Evolutionary conservation across 1,140 invertebrate genomes (phyloP).

Genomic region (Diachasmimorpha longicaudata): DNA sequence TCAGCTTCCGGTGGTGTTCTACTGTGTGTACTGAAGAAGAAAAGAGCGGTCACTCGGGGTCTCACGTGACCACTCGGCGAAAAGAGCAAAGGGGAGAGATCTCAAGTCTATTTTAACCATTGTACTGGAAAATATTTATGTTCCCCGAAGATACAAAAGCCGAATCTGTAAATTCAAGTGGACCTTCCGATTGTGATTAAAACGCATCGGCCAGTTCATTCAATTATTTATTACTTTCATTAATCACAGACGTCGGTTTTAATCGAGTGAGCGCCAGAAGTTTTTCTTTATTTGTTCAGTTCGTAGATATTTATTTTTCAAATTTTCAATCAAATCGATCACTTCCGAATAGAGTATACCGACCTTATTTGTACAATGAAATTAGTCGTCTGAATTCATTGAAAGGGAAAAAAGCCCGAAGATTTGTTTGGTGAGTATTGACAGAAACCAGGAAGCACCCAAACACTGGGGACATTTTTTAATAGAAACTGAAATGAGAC

Average conservation of each 20-base stretch:
- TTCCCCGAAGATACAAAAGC: not conserved
- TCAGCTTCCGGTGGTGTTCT: not conserved
- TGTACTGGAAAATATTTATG: conserved; percentile 55
- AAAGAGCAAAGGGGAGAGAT: not conserved
- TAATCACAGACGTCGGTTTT: not conserved
- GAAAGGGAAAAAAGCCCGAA: not conserved
- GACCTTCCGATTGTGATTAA: conserved; percentile 23
- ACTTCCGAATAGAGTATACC: no score
- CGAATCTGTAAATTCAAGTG: conserved; percentile 25
- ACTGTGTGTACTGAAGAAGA: not conserved
- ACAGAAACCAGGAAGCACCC: conserved; percentile 2
- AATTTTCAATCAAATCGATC: no score
- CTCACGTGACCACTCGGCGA: conserved; percentile 33
- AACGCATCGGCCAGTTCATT: not conserved
- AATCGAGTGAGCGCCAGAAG: no score
- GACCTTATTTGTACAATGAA: no score
- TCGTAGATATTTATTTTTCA: no score
- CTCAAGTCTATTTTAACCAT: conserved; percentile 27
- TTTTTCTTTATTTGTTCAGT: no score
- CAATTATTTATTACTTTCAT: not conserved
- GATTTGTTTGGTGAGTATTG: not conserved
- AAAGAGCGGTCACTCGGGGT: conserved; percentile 8
- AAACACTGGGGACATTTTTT: not conserved
- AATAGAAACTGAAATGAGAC: not conserved
- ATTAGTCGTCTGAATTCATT: no score